Conservation (phyloP, 2,113 vertebrate genomes). For the Zosterops lateralis region DNA sequence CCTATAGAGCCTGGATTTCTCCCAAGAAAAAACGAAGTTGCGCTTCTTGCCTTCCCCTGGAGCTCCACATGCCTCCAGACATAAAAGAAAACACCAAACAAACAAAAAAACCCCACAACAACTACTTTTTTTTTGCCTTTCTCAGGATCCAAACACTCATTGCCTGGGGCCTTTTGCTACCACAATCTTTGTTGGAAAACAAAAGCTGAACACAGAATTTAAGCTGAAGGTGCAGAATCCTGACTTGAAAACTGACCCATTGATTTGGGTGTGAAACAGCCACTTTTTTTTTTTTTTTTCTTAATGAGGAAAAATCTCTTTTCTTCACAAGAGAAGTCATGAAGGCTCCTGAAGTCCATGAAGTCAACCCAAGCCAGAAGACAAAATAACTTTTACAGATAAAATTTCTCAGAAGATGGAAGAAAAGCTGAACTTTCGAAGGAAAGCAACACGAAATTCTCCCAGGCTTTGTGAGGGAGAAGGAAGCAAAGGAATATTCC, state of each 20-base stretch:
- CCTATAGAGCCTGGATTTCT: slow-evolving; percentile 57
- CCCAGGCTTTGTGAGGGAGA: background rate
- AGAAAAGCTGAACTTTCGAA: background rate
- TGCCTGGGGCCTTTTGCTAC: slow-evolving; percentile 41
- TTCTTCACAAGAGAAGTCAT: background rate
- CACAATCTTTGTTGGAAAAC: slow-evolving; percentile 2
- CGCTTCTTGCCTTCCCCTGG: slow-evolving; percentile 37
- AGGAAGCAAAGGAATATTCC: background rate
- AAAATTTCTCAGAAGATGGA: background rate
- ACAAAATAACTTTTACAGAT: background rate
- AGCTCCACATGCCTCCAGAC: slow-evolving; percentile 60
- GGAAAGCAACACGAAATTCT: background rate
- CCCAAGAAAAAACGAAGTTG: slow-evolving; percentile 50
- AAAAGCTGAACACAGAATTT: slow-evolving; percentile 19
- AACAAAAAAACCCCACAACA: slow-evolving; percentile 35
- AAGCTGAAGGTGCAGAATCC: background rate
- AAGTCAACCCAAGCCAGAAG: background rate
- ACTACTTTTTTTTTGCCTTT: slow-evolving; percentile 11
- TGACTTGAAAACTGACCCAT: slow-evolving; percentile 3
- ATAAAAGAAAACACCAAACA: slow-evolving; percentile 38
- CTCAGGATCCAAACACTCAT: slow-evolving; percentile 4
- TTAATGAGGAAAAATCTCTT: background rate
- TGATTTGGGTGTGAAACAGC: background rate
- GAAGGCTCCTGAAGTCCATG: background rate
- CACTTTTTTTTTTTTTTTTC: background rate